Evolutionary conservation across 64 coral and sea anemone species (phyloP).

Genomic region (Montipora foliosa): DNA sequence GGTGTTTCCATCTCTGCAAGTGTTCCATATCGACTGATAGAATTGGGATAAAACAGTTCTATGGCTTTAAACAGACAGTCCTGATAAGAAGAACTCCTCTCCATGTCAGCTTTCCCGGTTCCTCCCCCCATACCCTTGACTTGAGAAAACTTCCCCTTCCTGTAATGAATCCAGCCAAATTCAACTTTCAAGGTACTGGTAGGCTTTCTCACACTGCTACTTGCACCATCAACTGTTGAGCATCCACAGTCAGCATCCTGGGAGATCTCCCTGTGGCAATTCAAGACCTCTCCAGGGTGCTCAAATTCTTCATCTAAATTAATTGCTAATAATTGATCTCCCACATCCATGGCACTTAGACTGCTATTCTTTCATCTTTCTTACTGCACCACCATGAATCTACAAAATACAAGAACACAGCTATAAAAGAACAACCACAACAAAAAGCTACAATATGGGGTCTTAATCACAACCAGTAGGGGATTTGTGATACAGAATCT

Average conservation of each 20-base stretch:
- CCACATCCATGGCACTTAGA: constrained; percentile 3
- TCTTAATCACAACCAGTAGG: rapidly evolving
- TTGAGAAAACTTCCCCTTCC: not conserved
- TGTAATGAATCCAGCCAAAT: constrained; percentile 39
- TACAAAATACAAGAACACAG: not conserved
- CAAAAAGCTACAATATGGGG: no score
- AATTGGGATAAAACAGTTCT: constrained; percentile 49
- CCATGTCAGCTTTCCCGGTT: constrained; percentile 39
- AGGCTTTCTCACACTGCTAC: constrained; percentile 8
- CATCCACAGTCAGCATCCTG: not conserved
- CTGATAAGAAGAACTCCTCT: not conserved
- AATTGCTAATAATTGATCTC: not conserved
- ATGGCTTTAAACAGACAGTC: constrained; percentile 34
- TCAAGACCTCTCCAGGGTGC: constrained; percentile 22
- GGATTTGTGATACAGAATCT: no score
- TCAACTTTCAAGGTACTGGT: constrained; percentile 29
- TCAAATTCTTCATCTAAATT: constrained; percentile 20
- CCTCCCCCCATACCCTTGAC: constrained; percentile 37
- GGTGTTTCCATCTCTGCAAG: constrained; percentile 29
- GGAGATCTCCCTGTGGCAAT: constrained; percentile 1
- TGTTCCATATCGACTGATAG: constrained; percentile 10
- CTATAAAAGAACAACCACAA: no score
- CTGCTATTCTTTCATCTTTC: constrained; percentile 7
- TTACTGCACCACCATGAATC: constrained; percentile 33
- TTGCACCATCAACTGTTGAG: constrained; percentile 4